phyloP scores from a whole-genome alignment of 2,797 vertebrate species.

The Poeciliopsis infans region DNA sequence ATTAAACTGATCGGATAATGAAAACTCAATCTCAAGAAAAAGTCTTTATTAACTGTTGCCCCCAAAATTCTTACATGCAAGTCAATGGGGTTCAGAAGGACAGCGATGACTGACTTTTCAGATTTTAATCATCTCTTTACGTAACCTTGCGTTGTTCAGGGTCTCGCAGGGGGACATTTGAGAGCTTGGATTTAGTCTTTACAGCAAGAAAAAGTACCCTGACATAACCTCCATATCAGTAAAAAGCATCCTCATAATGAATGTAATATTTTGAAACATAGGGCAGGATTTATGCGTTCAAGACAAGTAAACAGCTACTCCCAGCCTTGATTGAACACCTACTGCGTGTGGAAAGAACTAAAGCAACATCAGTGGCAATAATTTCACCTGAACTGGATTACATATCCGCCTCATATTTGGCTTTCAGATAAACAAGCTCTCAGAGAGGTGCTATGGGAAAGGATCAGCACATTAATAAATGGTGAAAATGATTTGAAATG shows the following conservation, averaged over 20 bases:
- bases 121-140: neutral
- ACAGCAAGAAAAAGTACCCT: neutral
- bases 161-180: neutral
- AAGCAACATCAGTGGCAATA: constrained; percentile 4
- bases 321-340: constrained; percentile 1
- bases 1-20: neutral
- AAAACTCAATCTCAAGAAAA: neutral
- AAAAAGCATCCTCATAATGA: neutral
- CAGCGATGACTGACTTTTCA: neutral
- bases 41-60: too few relatives aligned
- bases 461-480: constrained; percentile 35
- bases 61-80: too few relatives aligned
- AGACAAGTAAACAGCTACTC: constrained; percentile 1
- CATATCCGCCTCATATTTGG: neutral
- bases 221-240: neutral
- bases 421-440: constrained; percentile 15
- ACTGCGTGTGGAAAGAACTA: constrained; percentile 2
- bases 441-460: constrained; percentile 4
- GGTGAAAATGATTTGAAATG: constrained; percentile 30
- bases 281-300: neutral
- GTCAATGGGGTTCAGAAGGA: too few relatives aligned
- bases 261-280: neutral
- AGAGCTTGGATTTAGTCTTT: neutral
- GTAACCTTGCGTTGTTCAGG: neutral
- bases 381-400: constrained; percentile 17